These are phyloP conservation scores for Chloroclystis v-ata DNA, from an alignment of 2,888 invertebrate species.

Conservation along the genomic window DNA sequence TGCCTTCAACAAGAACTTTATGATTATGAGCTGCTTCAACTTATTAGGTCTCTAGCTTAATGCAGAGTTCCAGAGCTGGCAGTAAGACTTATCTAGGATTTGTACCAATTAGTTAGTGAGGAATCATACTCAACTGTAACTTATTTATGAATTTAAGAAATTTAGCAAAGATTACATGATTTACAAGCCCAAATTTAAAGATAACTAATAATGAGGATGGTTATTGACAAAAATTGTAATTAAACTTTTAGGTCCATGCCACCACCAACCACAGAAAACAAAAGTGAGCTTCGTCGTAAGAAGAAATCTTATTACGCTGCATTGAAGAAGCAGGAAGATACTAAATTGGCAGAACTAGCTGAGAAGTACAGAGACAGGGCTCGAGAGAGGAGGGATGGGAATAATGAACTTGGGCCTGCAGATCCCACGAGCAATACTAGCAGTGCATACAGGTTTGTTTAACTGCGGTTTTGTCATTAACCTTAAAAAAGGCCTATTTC, in stretches of 20 bases:
- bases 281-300: slow-evolving; percentile 91
- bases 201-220: no score
- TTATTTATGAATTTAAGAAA: no score
- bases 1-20: no score
- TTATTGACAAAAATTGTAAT: background rate
- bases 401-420: slow-evolving; percentile 88
- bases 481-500: no score
- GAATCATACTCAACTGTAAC: no score
- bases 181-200: background rate
- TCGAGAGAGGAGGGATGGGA: slow-evolving; percentile 92
- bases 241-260: slow-evolving; percentile 59
- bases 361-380: slow-evolving; percentile 96
- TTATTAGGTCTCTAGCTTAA: no score
- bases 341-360: slow-evolving; percentile 94
- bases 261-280: slow-evolving; percentile 81
- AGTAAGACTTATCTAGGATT: no score
- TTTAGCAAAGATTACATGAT: no score
- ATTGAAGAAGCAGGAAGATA: slow-evolving; percentile 96
- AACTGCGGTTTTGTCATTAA: no score
- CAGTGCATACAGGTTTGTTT: slow-evolving; percentile 82
- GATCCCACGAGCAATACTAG: slow-evolving; percentile 91
- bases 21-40: no score
- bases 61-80: no score
- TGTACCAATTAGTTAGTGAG: no score
- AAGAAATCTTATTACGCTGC: slow-evolving; percentile 97